phyloP scores from a whole-genome alignment of 1,140 invertebrate genomes.

The Aphis gossypii region DNA sequence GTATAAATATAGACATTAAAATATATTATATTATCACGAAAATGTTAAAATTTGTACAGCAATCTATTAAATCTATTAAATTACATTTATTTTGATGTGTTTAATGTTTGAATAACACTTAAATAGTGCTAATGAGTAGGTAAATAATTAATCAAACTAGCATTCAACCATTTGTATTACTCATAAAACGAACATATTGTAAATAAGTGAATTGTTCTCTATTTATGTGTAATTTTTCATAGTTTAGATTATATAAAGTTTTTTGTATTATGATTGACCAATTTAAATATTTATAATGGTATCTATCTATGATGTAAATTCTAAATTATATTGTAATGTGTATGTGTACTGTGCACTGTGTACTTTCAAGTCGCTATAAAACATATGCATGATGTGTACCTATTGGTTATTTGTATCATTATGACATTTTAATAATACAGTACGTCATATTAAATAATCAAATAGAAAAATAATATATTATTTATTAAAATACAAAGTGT shows the following conservation, averaged over 20 bases:
- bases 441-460: not conserved
- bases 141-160: slow-evolving; percentile 3
- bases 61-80: not conserved
- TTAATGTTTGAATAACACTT: not conserved
- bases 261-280: not conserved
- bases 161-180: not conserved
- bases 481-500: too few relatives aligned
- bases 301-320: not conserved
- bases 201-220: not conserved
- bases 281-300: not conserved
- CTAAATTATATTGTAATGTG: not conserved
- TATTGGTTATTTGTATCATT: not conserved
- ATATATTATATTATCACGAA: not conserved
- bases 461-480: not conserved
- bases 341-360: not conserved
- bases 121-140: not conserved
- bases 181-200: not conserved
- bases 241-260: not conserved
- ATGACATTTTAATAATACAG: not conserved
- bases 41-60: not conserved
- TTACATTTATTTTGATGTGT: not conserved
- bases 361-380: not conserved
- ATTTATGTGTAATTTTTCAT: not conserved
- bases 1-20: not conserved
- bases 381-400: not conserved